Evolutionary conservation across 1,140 invertebrate species (phyloP).

Genomic region (Asobara japonica): DNA sequence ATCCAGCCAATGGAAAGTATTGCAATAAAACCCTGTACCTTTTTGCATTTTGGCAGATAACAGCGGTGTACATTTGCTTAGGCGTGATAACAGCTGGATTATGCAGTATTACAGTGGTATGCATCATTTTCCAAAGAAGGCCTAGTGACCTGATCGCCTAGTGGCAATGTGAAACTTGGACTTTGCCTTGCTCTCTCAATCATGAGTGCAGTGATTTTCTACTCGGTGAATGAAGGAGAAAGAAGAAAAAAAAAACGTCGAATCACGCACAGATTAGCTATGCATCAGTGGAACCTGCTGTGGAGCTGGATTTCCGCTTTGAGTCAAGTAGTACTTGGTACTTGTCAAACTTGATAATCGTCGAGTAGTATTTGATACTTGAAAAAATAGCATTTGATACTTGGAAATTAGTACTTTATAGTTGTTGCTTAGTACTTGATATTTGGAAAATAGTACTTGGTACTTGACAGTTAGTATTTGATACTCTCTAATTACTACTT

Average conservation of each 20-base stretch:
- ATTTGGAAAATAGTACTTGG: no score
- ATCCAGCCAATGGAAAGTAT: constrained; percentile 65
- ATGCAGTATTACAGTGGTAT: constrained; percentile 69
- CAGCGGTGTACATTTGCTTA: constrained; percentile 70
- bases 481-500: no score
- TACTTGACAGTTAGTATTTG: no score
- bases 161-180: constrained; percentile 33
- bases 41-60: constrained; percentile 77
- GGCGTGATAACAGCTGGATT: constrained; percentile 68
- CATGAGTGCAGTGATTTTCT: background rate
- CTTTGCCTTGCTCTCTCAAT: background rate
- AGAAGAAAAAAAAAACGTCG: background rate
- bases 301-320: no score
- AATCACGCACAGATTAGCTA: background rate
- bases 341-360: no score
- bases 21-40: constrained; percentile 75
- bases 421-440: no score
- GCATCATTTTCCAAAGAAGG: constrained; percentile 63
- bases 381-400: no score
- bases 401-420: no score
- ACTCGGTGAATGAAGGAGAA: background rate
- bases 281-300: background rate
- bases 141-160: constrained; percentile 49
- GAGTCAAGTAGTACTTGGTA: no score
- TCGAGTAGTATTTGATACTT: no score